A percentile compares a stretch with the other conserved stretches of the same genome.
Evolutionary conservation across 2,113 vertebrate species (phyloP).

Genomic region (Crypturellus undulatus): DNA sequence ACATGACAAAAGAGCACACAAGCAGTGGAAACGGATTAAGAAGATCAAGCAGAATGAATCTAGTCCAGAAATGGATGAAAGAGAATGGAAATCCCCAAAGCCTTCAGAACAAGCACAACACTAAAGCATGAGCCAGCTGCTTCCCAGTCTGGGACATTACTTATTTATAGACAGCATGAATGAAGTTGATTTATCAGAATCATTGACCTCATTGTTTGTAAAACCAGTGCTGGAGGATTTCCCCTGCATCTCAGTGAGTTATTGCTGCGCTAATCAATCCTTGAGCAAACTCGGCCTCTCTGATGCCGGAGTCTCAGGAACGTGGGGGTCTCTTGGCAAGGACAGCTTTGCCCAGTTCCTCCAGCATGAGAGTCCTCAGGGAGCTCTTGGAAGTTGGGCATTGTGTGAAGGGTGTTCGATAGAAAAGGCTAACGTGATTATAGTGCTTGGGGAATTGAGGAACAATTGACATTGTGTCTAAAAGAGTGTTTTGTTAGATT

Average conservation of each 20-base stretch:
- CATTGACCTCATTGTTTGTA: conserved; percentile 27
- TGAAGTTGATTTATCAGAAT: conserved; percentile 31
- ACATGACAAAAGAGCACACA: conserved; percentile 3
- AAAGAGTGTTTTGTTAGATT: background rate
- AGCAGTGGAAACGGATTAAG: conserved; percentile 10
- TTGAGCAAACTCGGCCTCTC: background rate
- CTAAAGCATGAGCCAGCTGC: conserved; percentile 21
- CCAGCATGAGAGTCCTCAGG: background rate
- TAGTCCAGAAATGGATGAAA: conserved; percentile 29
- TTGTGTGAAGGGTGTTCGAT: background rate
- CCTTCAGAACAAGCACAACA: conserved; percentile 6
- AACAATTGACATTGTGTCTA: background rate
- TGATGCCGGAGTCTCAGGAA: background rate
- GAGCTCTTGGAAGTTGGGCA: background rate
- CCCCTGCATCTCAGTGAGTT: background rate
- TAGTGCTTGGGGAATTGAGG: background rate
- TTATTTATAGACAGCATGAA: conserved; percentile 57
- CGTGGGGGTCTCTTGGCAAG: background rate
- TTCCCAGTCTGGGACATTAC: conserved; percentile 8
- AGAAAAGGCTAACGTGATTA: background rate
- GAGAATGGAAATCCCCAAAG: conserved; percentile 30
- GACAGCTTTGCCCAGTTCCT: background rate
- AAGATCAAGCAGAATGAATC: conserved; percentile 26
- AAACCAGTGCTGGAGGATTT: conserved; percentile 37
- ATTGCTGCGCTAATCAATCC: conserved; percentile 25